Percentiles rank a stretch among this genome's conserved stretches.
These are phyloP conservation scores for Heliothis peltigera DNA, from an alignment of 2,888 invertebrate species.

Conservation along the genomic window DNA sequence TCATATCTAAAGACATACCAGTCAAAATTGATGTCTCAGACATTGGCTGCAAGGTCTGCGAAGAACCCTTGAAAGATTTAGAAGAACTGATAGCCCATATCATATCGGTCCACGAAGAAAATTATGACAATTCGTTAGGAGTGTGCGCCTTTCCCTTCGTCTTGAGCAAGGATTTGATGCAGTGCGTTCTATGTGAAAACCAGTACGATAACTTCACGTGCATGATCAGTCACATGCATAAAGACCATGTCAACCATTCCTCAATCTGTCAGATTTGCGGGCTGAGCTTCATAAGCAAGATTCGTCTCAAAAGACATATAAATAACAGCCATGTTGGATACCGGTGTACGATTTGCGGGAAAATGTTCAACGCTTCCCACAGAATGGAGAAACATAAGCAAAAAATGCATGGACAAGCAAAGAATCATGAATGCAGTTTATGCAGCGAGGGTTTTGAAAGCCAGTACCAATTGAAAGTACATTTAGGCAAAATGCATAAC, in stretches of 20 bases:
- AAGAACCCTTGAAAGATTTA: slow-evolving; percentile 58
- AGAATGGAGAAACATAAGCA: slow-evolving; percentile 76
- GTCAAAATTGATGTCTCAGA: slow-evolving; percentile 77
- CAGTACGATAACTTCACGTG: slow-evolving; percentile 75
- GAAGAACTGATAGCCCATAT: slow-evolving; percentile 76
- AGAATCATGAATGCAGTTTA: slow-evolving; percentile 69
- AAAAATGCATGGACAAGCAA: slow-evolving; percentile 71
- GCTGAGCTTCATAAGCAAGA: slow-evolving; percentile 72
- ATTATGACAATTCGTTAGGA: slow-evolving; percentile 68
- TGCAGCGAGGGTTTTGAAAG: slow-evolving; percentile 73
- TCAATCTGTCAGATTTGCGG: slow-evolving; percentile 82
- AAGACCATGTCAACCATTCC: slow-evolving; percentile 72
- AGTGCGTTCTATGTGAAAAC: slow-evolving; percentile 73
- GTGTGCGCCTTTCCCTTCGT: slow-evolving; percentile 78
- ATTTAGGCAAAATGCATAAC: slow-evolving; percentile 81
- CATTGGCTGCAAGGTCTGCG: slow-evolving; percentile 74
- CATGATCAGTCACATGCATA: slow-evolving; percentile 80
- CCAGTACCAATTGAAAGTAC: slow-evolving; percentile 78
- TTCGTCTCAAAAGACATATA: slow-evolving; percentile 76
- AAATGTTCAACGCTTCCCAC: slow-evolving; percentile 77
- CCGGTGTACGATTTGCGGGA: slow-evolving; percentile 79
- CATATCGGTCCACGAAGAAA: slow-evolving; percentile 63
- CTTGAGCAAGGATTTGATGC: slow-evolving; percentile 69
- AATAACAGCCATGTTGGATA: slow-evolving; percentile 71
- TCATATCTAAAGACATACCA: slow-evolving; percentile 79